phyloP scores from a whole-genome alignment of 2,797 vertebrate genomes.

The Hypotaenidia okinawae region DNA sequence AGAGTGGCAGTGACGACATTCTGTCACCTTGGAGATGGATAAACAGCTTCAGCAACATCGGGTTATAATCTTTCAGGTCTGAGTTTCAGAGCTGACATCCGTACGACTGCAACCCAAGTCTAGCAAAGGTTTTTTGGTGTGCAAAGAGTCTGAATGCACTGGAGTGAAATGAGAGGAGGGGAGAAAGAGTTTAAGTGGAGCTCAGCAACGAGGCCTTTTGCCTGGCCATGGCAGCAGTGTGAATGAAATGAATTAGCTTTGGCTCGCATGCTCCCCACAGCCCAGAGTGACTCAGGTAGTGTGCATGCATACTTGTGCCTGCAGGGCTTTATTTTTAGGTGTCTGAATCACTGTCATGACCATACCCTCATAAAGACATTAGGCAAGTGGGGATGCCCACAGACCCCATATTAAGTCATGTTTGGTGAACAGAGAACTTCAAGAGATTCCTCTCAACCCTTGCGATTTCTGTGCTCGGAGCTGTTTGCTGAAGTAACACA shows the following conservation, averaged over 20 bases:
- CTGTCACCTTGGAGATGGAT: constrained; percentile 65
- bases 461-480: not conserved
- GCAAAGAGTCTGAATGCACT: not conserved
- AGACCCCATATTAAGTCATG: constrained; percentile 60
- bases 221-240: not conserved
- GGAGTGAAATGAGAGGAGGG: not conserved
- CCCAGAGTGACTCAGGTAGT: constrained; percentile 20
- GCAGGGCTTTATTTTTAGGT: constrained; percentile 58
- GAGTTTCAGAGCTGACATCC: constrained; percentile 12
- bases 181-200: not conserved
- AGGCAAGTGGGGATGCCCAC: constrained; percentile 40
- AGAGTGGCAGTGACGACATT: constrained; percentile 41
- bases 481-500: not conserved
- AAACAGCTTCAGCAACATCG: constrained; percentile 63
- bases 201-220: not conserved
- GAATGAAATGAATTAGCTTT: not conserved
- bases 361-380: not conserved
- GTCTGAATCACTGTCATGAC: constrained; percentile 52
- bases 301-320: not conserved
- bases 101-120: not conserved
- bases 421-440: constrained; percentile 11
- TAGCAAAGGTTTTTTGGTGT: not conserved
- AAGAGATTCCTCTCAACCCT: not conserved
- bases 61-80: constrained; percentile 49
- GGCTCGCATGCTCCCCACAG: not conserved